Percentiles rank a stretch among this genome's conserved stretches.
phyloP scores from a whole-genome alignment of 2,797 vertebrate genomes.

The Cyclopterus lumpus region DNA sequence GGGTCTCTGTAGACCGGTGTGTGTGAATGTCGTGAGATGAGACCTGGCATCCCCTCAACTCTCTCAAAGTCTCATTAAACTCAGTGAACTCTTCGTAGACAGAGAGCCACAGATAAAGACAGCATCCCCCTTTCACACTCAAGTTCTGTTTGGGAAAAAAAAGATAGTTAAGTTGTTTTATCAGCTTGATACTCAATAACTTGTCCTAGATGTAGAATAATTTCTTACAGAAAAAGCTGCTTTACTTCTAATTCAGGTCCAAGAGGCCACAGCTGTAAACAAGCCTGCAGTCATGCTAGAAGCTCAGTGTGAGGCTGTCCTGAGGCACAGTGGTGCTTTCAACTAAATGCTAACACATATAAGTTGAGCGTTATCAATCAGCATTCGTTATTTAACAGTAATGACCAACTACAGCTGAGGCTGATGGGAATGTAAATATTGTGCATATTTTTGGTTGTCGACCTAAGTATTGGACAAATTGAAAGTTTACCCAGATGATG shows the following conservation, averaged over 20 bases:
- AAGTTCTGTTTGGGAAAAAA: constrained; percentile 21
- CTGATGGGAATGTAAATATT: not conserved
- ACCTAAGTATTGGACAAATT: not conserved
- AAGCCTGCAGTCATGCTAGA: not conserved
- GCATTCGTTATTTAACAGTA: not conserved
- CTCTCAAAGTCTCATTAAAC: constrained; percentile 47
- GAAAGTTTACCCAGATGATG: constrained; percentile 2
- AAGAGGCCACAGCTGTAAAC: constrained; percentile 12
- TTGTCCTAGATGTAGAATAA: not conserved
- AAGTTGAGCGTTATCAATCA: not conserved
- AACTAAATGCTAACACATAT: not conserved
- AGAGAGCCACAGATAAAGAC: constrained; percentile 27
- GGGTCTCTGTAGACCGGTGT: constrained; percentile 54
- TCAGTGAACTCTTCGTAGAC: constrained; percentile 46
- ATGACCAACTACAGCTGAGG: not conserved
- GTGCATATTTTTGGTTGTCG: not conserved
- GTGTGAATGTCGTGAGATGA: constrained; percentile 63
- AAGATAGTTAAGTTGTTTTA: constrained; percentile 3
- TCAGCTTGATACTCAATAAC: not conserved
- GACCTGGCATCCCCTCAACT: constrained; percentile 53
- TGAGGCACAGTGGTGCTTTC: not conserved
- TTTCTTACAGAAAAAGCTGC: not conserved
- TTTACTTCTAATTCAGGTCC: constrained; percentile 12
- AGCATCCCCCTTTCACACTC: constrained; percentile 19
- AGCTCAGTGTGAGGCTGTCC: not conserved